Base-by-base conservation (phyloP, 2,888 invertebrate species). In the Crematogaster levior region DNA sequence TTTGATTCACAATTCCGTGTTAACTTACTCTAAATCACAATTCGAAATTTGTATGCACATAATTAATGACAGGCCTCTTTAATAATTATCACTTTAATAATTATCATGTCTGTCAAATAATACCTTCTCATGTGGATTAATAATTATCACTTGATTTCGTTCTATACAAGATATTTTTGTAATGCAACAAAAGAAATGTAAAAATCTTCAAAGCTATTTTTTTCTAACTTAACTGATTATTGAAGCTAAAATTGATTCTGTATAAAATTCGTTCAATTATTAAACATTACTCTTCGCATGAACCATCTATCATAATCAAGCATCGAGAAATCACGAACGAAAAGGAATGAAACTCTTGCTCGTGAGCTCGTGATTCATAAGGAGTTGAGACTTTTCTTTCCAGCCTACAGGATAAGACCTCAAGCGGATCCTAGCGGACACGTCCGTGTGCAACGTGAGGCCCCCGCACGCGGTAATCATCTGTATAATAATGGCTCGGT, bases 401-500 rank as follows among this genome's bases (percentile, higher is more conserved):
- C 72, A 84, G 60, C 74, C 85, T 80, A 73, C 77, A 70, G 82
- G 74, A 83, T 81, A 82, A 81, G 75, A 40, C 79, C 37, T 61
- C 51, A 48, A 56, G 65, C 37, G 48, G 65, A 66, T 68, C 51
- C 70, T 82, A 66, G 68, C 70, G 66, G 74, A 53, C 77, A 74
- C 87, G 66, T 73, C 24, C 46, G 37, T 43, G 56, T 56, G 72
- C 58, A 51, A 70, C 53, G 53, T 24, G 34, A 46, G 24, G 79
- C 73, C 81, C 66, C 81, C 81, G 30, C 75, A 81, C 81, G 82
- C 82, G 83, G 88, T 88, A 87, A 90, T 90, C 89, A 89, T 88
- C 84, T 86, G 85, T 84, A 87, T 86, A 88, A 90, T 90, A 91
- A 91, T 88, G 87, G 74, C 79, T 84, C 85, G 83, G 82, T 85